Evolutionary conservation across 1,140 invertebrate genomes (phyloP).

Genomic region (Lucilia sericata): DNA sequence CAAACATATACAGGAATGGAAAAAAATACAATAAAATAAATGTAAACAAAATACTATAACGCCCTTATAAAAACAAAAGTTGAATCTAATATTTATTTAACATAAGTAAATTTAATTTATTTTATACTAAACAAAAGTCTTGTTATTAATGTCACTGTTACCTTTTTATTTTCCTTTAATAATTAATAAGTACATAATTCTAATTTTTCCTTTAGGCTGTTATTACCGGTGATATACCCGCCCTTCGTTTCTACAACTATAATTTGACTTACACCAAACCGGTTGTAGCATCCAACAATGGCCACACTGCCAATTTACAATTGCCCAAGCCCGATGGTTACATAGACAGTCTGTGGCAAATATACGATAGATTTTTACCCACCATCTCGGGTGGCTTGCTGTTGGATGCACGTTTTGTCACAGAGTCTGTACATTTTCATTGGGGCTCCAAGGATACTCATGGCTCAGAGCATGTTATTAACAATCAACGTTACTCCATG

Average conservation of each 20-base stretch:
- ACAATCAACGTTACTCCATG: slow-evolving; percentile 75
- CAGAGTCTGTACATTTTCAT: slow-evolving; percentile 71
- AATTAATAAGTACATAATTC: neutral
- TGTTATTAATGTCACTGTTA: no score
- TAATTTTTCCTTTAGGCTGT: slow-evolving; percentile 17
- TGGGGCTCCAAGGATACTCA: slow-evolving; percentile 69
- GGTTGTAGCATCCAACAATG: slow-evolving; percentile 30
- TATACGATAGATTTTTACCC: slow-evolving; percentile 58
- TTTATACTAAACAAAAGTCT: no score
- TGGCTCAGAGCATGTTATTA: slow-evolving; percentile 70
- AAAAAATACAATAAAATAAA: no score
- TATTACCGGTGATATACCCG: neutral
- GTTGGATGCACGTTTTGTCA: slow-evolving; percentile 63
- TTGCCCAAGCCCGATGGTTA: slow-evolving; percentile 39
- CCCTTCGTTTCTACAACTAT: slow-evolving; percentile 33
- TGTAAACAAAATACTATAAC: no score
- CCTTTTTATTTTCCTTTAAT: neutral
- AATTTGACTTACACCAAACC: slow-evolving; percentile 21
- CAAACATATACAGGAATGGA: neutral
- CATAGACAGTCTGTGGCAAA: neutral
- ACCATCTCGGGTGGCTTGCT: slow-evolving; percentile 64
- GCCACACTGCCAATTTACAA: slow-evolving; percentile 44
- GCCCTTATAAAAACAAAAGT: no score
- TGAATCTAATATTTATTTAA: no score
- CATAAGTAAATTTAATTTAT: no score